These are phyloP conservation scores for Eutrigla gurnardus DNA, from an alignment of 2,797 vertebrate genomes.

Conservation along the genomic window DNA sequence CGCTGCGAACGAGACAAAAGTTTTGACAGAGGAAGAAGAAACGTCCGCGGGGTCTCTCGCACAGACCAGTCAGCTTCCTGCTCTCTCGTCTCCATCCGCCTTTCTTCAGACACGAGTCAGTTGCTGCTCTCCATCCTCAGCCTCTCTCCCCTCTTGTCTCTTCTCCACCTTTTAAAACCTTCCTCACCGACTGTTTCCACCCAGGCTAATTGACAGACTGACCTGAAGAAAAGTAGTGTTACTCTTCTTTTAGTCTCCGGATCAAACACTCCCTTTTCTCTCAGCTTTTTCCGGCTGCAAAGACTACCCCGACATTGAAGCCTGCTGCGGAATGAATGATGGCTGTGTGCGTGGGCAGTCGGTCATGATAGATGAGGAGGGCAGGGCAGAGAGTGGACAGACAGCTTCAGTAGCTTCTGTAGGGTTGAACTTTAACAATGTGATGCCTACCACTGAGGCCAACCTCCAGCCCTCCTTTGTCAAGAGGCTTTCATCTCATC, in stretches of 20 bases:
- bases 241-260: conserved; percentile 54
- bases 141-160: conserved; percentile 31
- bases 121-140: conserved; percentile 5
- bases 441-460: conserved; percentile 32
- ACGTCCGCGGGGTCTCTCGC: neutral
- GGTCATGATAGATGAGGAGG: conserved; percentile 57
- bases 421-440: conserved; percentile 58
- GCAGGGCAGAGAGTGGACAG: conserved; percentile 46
- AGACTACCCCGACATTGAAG: conserved; percentile 12
- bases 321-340: conserved; percentile 35
- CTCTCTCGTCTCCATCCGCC: conserved; percentile 3
- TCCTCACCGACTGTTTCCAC: conserved; percentile 43
- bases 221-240: conserved; percentile 63
- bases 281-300: conserved; percentile 8
- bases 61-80: conserved; percentile 16
- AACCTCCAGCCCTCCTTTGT: conserved; percentile 42
- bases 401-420: conserved; percentile 47
- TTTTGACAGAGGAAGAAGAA: conserved; percentile 33
- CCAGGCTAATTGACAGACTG: conserved; percentile 78
- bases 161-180: conserved; percentile 45
- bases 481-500: conserved; percentile 56
- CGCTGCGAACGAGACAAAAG: conserved; percentile 24
- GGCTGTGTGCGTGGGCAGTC: conserved; percentile 37
- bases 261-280: conserved; percentile 59
- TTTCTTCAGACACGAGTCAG: conserved; percentile 33